Conservation (phyloP, 2,113 vertebrate species). For the Ursus arctos region DNA sequence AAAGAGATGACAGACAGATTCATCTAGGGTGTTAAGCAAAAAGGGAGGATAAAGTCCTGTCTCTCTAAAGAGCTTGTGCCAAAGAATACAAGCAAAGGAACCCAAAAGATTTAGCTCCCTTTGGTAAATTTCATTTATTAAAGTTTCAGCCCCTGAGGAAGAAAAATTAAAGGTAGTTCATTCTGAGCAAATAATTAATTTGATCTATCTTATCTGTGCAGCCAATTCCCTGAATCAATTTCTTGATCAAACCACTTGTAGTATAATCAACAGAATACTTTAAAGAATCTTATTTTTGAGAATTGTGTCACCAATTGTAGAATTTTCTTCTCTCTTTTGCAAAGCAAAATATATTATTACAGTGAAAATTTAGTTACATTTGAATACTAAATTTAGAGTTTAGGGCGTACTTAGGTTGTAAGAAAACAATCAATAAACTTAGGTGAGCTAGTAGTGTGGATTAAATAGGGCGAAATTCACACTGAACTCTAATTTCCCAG, state of each 20-base stretch:
- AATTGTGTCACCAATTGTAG: neutral
- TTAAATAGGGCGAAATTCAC: neutral
- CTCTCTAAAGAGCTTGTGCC: neutral
- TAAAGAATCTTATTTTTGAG: constrained; percentile 21
- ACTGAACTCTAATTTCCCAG: neutral
- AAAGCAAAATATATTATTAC: neutral
- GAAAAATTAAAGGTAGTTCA: constrained; percentile 33
- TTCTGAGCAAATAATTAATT: constrained; percentile 19
- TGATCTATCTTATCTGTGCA: neutral
- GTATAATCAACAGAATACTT: constrained; percentile 62
- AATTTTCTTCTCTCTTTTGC: neutral
- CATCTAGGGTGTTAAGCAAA: neutral
- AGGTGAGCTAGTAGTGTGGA: neutral
- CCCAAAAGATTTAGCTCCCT: neutral
- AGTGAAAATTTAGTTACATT: neutral
- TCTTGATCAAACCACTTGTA: constrained; percentile 46
- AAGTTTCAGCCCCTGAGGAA: constrained; percentile 43
- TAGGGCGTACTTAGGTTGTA: neutral
- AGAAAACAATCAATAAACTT: neutral
- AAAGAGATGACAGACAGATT: constrained; percentile 66
- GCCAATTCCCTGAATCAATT: neutral
- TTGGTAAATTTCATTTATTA: constrained; percentile 25
- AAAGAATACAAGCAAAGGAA: neutral
- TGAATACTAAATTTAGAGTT: neutral
- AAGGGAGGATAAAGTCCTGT: neutral